Conservation (phyloP, 2,113 vertebrate genomes). For the Mellivora capensis region DNA sequence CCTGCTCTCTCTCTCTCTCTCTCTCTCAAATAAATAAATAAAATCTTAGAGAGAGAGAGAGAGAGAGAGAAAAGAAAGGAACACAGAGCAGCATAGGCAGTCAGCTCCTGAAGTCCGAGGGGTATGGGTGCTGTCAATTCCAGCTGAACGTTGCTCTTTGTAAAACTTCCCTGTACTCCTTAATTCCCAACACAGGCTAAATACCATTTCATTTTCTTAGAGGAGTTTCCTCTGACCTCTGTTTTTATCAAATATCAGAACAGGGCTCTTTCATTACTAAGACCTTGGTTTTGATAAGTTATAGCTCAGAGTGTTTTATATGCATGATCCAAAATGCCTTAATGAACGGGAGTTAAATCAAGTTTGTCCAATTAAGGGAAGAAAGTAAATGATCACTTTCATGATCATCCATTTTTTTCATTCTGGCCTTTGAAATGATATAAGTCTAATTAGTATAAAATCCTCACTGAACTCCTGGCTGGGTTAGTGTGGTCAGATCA, state of each 20-base stretch:
- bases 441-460: background rate
- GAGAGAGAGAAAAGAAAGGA: background rate
- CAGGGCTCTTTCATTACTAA: background rate
- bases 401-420: background rate
- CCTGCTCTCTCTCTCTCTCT: background rate
- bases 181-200: background rate
- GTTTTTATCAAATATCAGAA: background rate
- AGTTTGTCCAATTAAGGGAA: constrained; percentile 19
- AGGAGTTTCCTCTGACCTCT: background rate
- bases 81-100: background rate
- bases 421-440: background rate
- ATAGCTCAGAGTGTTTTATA: background rate
- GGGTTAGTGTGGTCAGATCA: background rate
- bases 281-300: constrained; percentile 21
- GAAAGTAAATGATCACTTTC: background rate
- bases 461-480: background rate
- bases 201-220: background rate
- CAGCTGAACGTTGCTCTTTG: background rate
- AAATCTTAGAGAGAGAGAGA: background rate
- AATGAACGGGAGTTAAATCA: constrained; percentile 37
- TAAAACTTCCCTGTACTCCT: background rate
- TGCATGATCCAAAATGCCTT: background rate
- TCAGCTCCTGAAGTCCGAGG: background rate
- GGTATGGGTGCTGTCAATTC: background rate
- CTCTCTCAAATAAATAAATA: background rate